Evolutionary conservation across 2,113 vertebrate species (phyloP).

Genomic region (Corvus cornix): DNA sequence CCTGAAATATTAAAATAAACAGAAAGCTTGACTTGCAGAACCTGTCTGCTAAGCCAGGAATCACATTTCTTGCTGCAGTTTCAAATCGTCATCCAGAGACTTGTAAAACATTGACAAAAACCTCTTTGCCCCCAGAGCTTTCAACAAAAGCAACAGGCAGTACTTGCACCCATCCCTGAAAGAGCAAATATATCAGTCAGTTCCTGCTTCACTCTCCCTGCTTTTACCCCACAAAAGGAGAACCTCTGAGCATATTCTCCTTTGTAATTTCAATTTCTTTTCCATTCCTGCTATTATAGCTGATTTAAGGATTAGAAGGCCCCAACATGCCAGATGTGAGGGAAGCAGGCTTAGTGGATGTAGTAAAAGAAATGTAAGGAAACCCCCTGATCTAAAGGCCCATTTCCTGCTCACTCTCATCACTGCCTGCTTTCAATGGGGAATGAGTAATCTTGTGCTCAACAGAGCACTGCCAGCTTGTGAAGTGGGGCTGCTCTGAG

Average conservation of each 20-base stretch:
- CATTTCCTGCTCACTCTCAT: slow-evolving; percentile 36
- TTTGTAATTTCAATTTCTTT: slow-evolving; percentile 21
- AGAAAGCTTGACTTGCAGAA: slow-evolving; percentile 69
- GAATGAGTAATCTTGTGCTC: not conserved
- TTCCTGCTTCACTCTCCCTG: not conserved
- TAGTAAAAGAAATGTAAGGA: slow-evolving; percentile 19
- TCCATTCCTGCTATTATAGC: not conserved
- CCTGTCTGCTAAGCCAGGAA: slow-evolving; percentile 66
- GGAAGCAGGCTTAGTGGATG: slow-evolving; percentile 14
- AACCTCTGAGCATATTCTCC: not conserved
- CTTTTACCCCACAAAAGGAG: not conserved
- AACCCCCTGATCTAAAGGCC: not conserved
- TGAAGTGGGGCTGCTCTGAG: not conserved
- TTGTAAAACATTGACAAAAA: slow-evolving; percentile 52
- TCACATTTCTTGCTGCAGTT: slow-evolving; percentile 63
- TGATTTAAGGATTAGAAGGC: slow-evolving; percentile 46
- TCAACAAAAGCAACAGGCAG: slow-evolving; percentile 52
- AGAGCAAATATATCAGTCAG: slow-evolving; percentile 42
- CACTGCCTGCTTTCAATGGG: not conserved
- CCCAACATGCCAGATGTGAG: not conserved
- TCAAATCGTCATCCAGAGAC: slow-evolving; percentile 42
- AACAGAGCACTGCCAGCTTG: not conserved
- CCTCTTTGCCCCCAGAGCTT: slow-evolving; percentile 30
- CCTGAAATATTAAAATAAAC: slow-evolving; percentile 69
- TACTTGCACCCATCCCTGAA: slow-evolving; percentile 34